Conservation (phyloP, 2,888 invertebrate species). For the Dasysyrphus albostriatus region DNA sequence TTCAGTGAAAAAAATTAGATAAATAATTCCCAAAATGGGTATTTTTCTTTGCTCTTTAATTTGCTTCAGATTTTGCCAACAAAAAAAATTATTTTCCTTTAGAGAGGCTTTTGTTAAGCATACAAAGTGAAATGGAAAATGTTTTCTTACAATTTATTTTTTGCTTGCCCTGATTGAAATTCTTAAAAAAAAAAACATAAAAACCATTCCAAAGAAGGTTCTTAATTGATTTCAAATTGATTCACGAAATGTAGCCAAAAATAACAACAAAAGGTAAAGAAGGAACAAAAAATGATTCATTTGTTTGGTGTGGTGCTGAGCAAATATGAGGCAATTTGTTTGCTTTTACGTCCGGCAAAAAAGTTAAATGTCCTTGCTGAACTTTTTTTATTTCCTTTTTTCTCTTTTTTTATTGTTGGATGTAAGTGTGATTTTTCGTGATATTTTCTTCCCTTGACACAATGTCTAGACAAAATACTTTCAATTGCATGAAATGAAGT, state of each 20-base stretch:
- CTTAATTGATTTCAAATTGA: conserved; percentile 71
- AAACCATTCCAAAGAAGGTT: conserved; percentile 23
- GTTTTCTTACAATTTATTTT: conserved; percentile 40
- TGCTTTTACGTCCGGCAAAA: conserved; percentile 19
- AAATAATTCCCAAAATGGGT: conserved; percentile 63
- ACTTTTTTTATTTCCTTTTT: conserved; percentile 23
- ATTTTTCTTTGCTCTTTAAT: conserved; percentile 25
- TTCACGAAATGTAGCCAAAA: conserved; percentile 27
- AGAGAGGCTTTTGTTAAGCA: conserved; percentile 38
- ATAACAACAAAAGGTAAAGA: not conserved
- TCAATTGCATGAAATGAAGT: not conserved
- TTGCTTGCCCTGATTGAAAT: conserved; percentile 49
- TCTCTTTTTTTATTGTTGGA: not conserved
- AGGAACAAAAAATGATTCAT: conserved; percentile 6
- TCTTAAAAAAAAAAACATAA: conserved; percentile 24
- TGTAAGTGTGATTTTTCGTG: not conserved
- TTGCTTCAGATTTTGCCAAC: conserved; percentile 36
- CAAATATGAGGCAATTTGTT: conserved; percentile 47
- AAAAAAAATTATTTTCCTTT: conserved; percentile 34
- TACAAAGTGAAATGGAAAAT: conserved; percentile 50
- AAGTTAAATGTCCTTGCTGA: conserved; percentile 36
- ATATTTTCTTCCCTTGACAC: conserved; percentile 1
- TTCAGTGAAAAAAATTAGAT: conserved; percentile 59
- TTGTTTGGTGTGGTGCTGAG: conserved; percentile 24
- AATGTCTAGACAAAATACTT: conserved; percentile 28